Evolutionary conservation across 2,888 invertebrate genomes (phyloP).

Genomic region (Tridacna crocea): DNA sequence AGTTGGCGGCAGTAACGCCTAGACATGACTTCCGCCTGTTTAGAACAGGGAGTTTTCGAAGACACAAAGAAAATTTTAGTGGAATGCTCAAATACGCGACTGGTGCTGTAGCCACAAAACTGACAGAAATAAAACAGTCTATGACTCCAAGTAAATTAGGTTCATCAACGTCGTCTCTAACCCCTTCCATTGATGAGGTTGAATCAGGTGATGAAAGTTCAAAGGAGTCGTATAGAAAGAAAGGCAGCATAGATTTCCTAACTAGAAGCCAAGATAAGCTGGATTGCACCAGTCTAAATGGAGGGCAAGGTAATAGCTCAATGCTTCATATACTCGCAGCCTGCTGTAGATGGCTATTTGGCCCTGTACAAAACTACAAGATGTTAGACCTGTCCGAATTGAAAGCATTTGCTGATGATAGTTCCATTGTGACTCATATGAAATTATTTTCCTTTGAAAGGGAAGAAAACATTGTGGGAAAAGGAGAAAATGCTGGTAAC

Average conservation of each 20-base stretch:
- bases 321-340: too few relatives aligned
- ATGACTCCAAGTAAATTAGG: conserved; percentile 78
- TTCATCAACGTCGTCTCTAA: conserved; percentile 70
- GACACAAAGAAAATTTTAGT: conserved; percentile 75
- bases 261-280: conserved; percentile 59
- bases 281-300: conserved; percentile 58
- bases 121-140: conserved; percentile 80
- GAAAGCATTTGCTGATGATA: too few relatives aligned
- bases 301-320: conserved; percentile 24
- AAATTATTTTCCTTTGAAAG: too few relatives aligned
- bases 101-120: conserved; percentile 75
- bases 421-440: too few relatives aligned
- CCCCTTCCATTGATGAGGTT: conserved; percentile 69
- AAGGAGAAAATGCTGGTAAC: too few relatives aligned
- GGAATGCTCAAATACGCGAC: conserved; percentile 76
- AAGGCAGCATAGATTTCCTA: conserved; percentile 64
- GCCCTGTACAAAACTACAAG: too few relatives aligned
- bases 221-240: conserved; percentile 37
- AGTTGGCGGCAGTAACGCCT: conserved; percentile 29
- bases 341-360: too few relatives aligned
- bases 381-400: too few relatives aligned
- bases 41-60: conserved; percentile 64
- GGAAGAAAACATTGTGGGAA: too few relatives aligned
- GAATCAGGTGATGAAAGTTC: conserved; percentile 69
- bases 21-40: conserved; percentile 54